Evolutionary conservation across 2,888 invertebrate species (phyloP).

Genomic region (Dicycla oo): DNA sequence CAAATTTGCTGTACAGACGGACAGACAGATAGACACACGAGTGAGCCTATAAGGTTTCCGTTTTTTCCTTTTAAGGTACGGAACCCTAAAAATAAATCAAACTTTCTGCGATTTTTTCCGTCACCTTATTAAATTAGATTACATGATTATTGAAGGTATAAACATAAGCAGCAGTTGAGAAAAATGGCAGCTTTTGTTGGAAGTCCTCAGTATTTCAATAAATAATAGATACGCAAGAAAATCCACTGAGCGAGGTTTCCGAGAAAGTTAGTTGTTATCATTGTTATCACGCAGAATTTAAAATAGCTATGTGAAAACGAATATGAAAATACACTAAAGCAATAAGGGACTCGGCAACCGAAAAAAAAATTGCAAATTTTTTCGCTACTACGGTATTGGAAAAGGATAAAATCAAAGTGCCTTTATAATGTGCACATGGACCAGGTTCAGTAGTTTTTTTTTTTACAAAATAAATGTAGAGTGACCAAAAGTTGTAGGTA

Average conservation of each 20-base stretch:
- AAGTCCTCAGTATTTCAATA: no score
- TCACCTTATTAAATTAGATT: no score
- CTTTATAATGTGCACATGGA: conserved; percentile 8
- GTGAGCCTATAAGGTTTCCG: no score
- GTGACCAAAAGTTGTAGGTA: conserved; percentile 16
- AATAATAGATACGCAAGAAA: not conserved
- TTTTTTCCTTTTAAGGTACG: no score
- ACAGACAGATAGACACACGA: no score
- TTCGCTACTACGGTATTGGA: conserved; percentile 6
- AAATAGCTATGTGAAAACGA: not conserved
- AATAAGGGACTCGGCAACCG: not conserved
- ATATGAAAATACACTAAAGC: not conserved
- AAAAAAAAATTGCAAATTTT: conserved; percentile 11
- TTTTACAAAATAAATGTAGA: conserved; percentile 18
- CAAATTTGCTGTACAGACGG: no score
- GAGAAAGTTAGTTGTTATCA: not conserved
- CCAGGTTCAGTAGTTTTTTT: conserved; percentile 16
- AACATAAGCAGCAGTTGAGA: no score
- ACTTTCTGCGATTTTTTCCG: no score
- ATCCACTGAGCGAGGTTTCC: not conserved
- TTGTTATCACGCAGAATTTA: not conserved
- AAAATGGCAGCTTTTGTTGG: no score
- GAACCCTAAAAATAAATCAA: no score
- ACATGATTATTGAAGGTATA: not conserved
- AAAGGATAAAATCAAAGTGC: conserved; percentile 14